Base-by-base conservation (phyloP, 1,140 invertebrate genomes). In the Macrosteles quadrilineatus region DNA sequence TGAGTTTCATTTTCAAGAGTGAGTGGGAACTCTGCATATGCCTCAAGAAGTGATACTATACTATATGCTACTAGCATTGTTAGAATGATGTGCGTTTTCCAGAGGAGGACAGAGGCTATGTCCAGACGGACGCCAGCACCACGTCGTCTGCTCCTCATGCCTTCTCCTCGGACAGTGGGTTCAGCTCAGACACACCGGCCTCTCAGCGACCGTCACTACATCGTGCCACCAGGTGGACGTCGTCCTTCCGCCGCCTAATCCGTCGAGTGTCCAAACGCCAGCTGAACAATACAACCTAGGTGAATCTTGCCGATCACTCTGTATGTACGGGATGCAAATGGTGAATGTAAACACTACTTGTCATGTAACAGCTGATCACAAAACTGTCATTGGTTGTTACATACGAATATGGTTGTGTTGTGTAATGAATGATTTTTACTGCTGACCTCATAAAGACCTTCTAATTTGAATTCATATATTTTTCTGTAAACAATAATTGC, bases 81-180 rank as follows among this genome's bases (percentile, higher is more conserved):
- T n/a, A n/a, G n/a, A n/a, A n/a, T n/a, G n/a, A n/a, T n/a, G n/a
- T n/a, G n/a, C n/a, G n/a, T n/a, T n/a, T n/a, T n/a, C 4, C 32
- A 12, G 69, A 66, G 12, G 62, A 66, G 14, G 67, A 69, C 53
- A 47, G 65, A 17, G 68, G 59, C 12, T 47, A 45, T 14, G 32
- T 14, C 32, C 32, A 36, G 32, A 36, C 32, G 14, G 32, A 36
- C 14, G 32, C 32, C 17, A 73, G 73, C 62, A 78, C 81, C 0
- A 74, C 81, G 3, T 75, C 78, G 0, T 76, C 79, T 1, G 68
- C 77, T 11, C 66, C 77, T 0, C 72, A 77, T 1, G 62, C 83
- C 1, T 85, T 85, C 70, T 83, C 82, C 9, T 85, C 83, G 2
- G 84, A 85, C 73, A 84, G 83, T 67, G 84, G 84, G 76, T 85